Percentiles rank a stretch among this genome's conserved stretches.
phyloP scores from a whole-genome alignment of 2,888 invertebrate species.

The Zaprionus lineosus region DNA sequence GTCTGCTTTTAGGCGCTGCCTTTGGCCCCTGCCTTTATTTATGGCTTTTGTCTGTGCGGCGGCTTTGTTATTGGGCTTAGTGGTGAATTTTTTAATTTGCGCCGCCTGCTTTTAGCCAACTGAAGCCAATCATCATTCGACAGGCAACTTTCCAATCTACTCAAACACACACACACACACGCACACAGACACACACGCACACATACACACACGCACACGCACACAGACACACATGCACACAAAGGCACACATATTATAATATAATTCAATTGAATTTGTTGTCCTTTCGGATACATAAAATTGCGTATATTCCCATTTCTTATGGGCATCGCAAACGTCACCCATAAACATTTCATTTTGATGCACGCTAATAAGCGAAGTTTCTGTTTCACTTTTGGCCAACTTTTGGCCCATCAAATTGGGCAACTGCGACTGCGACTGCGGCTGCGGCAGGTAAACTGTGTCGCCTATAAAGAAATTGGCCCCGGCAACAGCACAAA shows the following conservation, averaged over 20 bases:
- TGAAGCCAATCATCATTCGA: constrained; percentile 68
- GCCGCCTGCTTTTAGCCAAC: constrained; percentile 27
- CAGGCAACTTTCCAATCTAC: constrained; percentile 59
- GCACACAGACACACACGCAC: too few relatives aligned
- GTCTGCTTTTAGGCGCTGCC: constrained; percentile 70
- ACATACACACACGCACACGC: too few relatives aligned
- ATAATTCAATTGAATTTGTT: constrained; percentile 59
- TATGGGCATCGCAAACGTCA: background rate
- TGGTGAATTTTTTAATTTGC: constrained; percentile 60
- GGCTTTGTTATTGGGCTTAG: constrained; percentile 69
- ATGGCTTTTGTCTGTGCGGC: constrained; percentile 56
- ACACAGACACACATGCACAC: too few relatives aligned
- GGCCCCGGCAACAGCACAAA: constrained; percentile 27
- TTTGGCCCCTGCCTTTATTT: constrained; percentile 58
- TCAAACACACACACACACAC: too few relatives aligned
- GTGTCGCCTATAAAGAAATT: constrained; percentile 54
- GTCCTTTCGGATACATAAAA: constrained; percentile 29
- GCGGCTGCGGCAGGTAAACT: constrained; percentile 34
- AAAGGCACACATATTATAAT: constrained; percentile 39
- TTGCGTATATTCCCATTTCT: too few relatives aligned
- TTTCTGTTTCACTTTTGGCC: background rate
- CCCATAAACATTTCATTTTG: constrained; percentile 35
- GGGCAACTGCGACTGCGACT: constrained; percentile 6
- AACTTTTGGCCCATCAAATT: constrained; percentile 7
- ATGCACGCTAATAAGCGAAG: constrained; percentile 41